A percentile compares a stretch with the other conserved stretches of the same genome.
phyloP scores from a whole-genome alignment of 2,113 vertebrate genomes.

The Gavia stellata region DNA sequence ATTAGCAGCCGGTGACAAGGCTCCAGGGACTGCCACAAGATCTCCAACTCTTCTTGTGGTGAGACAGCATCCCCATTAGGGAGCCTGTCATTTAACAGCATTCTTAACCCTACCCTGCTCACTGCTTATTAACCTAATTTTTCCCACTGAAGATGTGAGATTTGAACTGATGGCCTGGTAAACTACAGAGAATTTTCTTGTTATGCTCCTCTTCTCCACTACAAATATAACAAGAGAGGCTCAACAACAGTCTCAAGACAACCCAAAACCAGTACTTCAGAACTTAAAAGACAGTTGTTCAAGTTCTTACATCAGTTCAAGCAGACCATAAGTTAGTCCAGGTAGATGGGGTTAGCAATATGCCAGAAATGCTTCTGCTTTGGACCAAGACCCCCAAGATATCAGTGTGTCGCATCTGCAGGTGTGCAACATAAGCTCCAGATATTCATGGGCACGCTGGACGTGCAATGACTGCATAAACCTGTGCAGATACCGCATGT shows the following conservation, averaged over 20 bases:
- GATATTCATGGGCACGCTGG: background rate
- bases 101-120: background rate
- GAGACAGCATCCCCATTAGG: background rate
- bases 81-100: background rate
- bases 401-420: background rate
- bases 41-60: background rate
- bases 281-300: background rate
- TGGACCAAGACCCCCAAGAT: background rate
- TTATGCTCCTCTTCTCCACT: background rate
- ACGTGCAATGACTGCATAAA: background rate
- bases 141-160: background rate
- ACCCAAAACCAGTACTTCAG: background rate
- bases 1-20: background rate
- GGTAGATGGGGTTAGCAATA: background rate
- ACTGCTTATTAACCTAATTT: background rate
- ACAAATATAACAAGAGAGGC: background rate
- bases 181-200: background rate
- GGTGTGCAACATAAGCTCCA: background rate
- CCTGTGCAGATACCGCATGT: fast-evolving
- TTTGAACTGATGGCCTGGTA: background rate
- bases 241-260: background rate
- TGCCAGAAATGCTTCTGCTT: background rate
- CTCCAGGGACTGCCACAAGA: background rate
- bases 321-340: background rate
- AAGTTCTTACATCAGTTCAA: background rate